Conservation (phyloP, 1,140 invertebrate species). For the Sminthurinus signatus region DNA sequence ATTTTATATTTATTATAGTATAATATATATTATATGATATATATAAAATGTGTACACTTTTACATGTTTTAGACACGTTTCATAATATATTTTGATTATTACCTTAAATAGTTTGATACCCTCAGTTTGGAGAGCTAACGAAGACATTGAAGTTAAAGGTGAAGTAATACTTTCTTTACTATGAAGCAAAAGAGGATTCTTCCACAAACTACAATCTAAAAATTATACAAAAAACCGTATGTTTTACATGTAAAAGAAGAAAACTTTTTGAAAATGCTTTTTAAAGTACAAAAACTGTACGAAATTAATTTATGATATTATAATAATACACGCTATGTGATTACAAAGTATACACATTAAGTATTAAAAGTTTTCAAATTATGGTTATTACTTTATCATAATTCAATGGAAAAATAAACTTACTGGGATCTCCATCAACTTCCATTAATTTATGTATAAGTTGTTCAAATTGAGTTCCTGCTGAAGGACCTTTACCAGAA, state of each 20-base stretch:
- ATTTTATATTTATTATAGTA: too few relatives aligned
- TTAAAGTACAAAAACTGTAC: not conserved
- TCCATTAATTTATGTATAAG: conserved; percentile 91
- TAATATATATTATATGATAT: too few relatives aligned
- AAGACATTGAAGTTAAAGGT: conserved; percentile 77
- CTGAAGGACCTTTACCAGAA: conserved; percentile 78
- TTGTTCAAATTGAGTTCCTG: conserved; percentile 91
- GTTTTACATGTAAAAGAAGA: not conserved
- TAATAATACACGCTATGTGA: too few relatives aligned
- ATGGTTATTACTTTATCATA: not conserved
- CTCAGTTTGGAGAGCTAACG: conserved; percentile 75
- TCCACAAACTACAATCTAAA: conserved; percentile 80
- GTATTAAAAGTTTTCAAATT: too few relatives aligned
- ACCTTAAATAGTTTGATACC: conserved; percentile 93
- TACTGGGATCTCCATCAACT: conserved; percentile 85
- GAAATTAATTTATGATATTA: too few relatives aligned
- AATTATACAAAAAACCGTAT: not conserved
- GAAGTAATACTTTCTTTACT: conserved; percentile 79
- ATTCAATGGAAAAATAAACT: conserved; percentile 46
- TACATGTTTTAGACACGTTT: too few relatives aligned
- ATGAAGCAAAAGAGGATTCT: conserved; percentile 84
- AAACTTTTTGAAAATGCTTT: not conserved
- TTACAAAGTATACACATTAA: too few relatives aligned
- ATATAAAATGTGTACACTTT: too few relatives aligned
- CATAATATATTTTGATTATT: too few relatives aligned